Percentiles rank a stretch among this genome's conserved stretches.
These are phyloP conservation scores for Vanacampus margaritifer DNA, from an alignment of 2,113 vertebrate species.

Conservation along the genomic window DNA sequence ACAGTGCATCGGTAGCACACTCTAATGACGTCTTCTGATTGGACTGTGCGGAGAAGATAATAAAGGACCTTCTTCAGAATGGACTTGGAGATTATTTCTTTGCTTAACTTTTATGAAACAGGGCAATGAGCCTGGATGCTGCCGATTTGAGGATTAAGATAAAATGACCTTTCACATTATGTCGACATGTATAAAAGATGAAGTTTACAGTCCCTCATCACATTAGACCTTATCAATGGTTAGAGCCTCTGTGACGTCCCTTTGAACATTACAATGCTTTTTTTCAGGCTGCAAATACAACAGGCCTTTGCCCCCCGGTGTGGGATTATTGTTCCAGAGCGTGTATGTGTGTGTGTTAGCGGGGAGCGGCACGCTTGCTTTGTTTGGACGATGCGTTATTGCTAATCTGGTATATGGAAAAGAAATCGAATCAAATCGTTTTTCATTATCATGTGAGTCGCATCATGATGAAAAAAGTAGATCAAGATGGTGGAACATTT, in stretches of 20 bases:
- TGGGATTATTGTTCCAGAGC: conserved; percentile 60
- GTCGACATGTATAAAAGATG: conserved; percentile 73
- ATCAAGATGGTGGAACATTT: not conserved
- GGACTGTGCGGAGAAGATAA: conserved; percentile 60
- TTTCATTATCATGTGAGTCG: conserved; percentile 2
- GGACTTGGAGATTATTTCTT: conserved; percentile 70
- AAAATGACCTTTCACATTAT: conserved; percentile 75
- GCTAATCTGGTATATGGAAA: conserved; percentile 14
- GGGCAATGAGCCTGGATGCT: conserved; percentile 62
- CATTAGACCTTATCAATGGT: conserved; percentile 71
- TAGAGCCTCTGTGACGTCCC: conserved; percentile 60
- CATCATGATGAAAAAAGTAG: not conserved
- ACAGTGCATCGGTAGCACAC: conserved; percentile 61
- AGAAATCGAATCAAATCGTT: conserved; percentile 19
- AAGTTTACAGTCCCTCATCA: conserved; percentile 70
- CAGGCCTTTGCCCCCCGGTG: conserved; percentile 60
- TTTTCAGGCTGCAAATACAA: conserved; percentile 49
- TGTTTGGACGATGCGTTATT: conserved; percentile 27
- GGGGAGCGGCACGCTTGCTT: conserved; percentile 24
- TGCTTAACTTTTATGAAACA: conserved; percentile 65
- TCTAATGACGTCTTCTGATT: conserved; percentile 71
- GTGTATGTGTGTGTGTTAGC: conserved; percentile 24
- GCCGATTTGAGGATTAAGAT: conserved; percentile 77
- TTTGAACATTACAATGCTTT: conserved; percentile 65
- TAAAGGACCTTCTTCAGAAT: conserved; percentile 64